Conservation (phyloP, 2,888 invertebrate genomes). For the Eupithecia abbreviata region DNA sequence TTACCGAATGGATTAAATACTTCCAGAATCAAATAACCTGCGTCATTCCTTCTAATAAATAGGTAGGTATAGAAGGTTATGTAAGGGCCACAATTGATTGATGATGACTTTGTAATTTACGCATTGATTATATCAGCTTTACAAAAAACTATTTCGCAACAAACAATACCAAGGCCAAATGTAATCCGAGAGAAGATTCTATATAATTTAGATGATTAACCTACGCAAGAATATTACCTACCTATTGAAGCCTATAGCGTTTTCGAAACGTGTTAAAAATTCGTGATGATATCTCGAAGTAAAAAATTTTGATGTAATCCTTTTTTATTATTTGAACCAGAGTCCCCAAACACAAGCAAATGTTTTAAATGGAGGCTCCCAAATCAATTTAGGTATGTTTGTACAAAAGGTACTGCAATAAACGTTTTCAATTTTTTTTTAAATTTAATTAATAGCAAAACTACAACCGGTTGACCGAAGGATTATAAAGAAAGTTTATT, state of each 20-base stretch:
- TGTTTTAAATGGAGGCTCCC: too few relatives aligned
- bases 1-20: not conserved
- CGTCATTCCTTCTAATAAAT: not conserved
- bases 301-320: too few relatives aligned
- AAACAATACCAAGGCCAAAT: not conserved
- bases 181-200: not conserved
- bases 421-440: too few relatives aligned
- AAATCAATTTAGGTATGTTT: too few relatives aligned
- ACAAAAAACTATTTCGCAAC: slow-evolving; percentile 1
- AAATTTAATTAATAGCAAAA: too few relatives aligned
- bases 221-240: not conserved
- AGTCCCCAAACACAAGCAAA: too few relatives aligned
- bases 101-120: not conserved
- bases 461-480: too few relatives aligned
- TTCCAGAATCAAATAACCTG: not conserved
- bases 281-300: too few relatives aligned
- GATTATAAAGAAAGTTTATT: too few relatives aligned
- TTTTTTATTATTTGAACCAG: too few relatives aligned
- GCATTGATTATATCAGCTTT: not conserved
- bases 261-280: not conserved
- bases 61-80: not conserved
- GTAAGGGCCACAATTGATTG: not conserved
- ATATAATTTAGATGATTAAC: not conserved
- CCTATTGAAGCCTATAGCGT: not conserved
- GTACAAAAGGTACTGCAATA: too few relatives aligned